These are phyloP conservation scores for Drosophila prostipennis DNA, from an alignment of 2,888 invertebrate genomes.

Conservation along the genomic window DNA sequence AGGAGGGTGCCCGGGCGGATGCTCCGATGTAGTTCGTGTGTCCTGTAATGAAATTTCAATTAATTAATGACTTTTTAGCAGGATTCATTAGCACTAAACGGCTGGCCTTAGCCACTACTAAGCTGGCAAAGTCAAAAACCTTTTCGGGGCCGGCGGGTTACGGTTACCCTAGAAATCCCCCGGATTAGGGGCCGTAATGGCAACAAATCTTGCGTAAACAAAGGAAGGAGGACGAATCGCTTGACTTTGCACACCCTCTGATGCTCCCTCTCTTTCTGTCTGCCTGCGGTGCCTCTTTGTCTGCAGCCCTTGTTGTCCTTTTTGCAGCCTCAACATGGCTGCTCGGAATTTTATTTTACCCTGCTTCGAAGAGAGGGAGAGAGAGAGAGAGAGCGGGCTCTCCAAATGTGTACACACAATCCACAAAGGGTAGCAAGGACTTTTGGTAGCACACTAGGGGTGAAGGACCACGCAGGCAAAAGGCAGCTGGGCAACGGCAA, in stretches of 20 bases:
- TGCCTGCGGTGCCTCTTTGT: slow-evolving; percentile 43
- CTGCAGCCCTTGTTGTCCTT: slow-evolving; percentile 53
- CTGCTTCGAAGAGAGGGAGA: slow-evolving; percentile 7
- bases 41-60: slow-evolving; percentile 63
- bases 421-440: slow-evolving; percentile 44
- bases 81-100: slow-evolving; percentile 76
- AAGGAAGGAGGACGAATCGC: slow-evolving; percentile 54
- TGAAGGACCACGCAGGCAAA: slow-evolving; percentile 33
- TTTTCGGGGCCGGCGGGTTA: slow-evolving; percentile 60
- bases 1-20: slow-evolving; percentile 4
- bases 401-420: slow-evolving; percentile 71
- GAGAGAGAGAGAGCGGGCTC: slow-evolving; percentile 42
- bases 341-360: slow-evolving; percentile 45
- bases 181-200: slow-evolving; percentile 73
- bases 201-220: slow-evolving; percentile 81
- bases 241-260: slow-evolving; percentile 58
- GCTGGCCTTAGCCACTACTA: slow-evolving; percentile 32
- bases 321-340: slow-evolving; percentile 74
- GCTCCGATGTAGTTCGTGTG: slow-evolving; percentile 21
- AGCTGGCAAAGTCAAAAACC: slow-evolving; percentile 73
- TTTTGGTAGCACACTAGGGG: slow-evolving; percentile 16
- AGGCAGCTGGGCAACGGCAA: slow-evolving; percentile 50
- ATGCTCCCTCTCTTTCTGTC: slow-evolving; percentile 14
- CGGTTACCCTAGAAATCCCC: slow-evolving; percentile 59
- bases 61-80: slow-evolving; percentile 75